Evolutionary conservation across 2,797 vertebrate genomes (phyloP).

Genomic region (Enteromius trimaculatus): DNA sequence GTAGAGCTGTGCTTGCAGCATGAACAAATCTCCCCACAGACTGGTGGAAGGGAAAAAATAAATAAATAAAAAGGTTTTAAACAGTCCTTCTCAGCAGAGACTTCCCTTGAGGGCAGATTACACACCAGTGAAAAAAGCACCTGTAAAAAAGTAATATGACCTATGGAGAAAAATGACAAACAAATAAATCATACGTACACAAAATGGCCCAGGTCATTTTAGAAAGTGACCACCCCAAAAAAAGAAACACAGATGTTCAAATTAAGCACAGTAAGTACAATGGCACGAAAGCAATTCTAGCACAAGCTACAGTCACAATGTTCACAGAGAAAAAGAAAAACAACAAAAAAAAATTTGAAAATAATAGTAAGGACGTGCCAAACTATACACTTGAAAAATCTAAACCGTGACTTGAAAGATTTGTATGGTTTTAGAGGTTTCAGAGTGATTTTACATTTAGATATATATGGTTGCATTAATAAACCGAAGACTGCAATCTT

Average conservation of each 20-base stretch:
- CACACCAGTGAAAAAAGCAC: not conserved
- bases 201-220: constrained; percentile 48
- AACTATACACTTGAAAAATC: not conserved
- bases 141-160: constrained; percentile 20
- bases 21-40: not conserved
- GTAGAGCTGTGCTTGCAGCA: constrained; percentile 2
- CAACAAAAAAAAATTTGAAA: not conserved
- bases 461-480: not conserved
- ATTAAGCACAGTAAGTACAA: constrained; percentile 28
- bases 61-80: not conserved
- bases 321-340: not conserved
- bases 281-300: constrained; percentile 16
- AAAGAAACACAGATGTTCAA: constrained; percentile 46
- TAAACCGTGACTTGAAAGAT: not conserved
- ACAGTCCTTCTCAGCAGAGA: not conserved
- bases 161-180: constrained; percentile 25
- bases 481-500: not conserved
- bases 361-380: not conserved
- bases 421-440: not conserved
- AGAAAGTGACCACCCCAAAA: constrained; percentile 37
- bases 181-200: constrained; percentile 63
- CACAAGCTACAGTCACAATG: not conserved
- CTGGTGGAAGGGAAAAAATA: not conserved
- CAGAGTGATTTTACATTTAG: not conserved
- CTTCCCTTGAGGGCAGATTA: constrained; percentile 7